Conservation (phyloP, 2,113 vertebrate species). For the Mastomys coucha region DNA sequence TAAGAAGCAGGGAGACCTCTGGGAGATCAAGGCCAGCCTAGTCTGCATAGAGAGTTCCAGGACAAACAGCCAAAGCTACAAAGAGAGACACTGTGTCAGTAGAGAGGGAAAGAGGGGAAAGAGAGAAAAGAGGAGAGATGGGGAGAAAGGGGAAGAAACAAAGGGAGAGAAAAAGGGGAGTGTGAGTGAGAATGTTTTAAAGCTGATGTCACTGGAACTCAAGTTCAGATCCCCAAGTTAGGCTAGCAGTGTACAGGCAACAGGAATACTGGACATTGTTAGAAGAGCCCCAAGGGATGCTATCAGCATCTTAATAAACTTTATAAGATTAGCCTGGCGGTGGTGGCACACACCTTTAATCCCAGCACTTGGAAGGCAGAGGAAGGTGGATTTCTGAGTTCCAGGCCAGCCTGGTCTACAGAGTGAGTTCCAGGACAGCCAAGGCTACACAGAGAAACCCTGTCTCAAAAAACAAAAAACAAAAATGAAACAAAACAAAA, state of each 20-base stretch:
- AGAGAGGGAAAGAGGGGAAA: not conserved
- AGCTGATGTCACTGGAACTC: not conserved
- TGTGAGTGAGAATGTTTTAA: not conserved
- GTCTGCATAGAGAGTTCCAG: not conserved
- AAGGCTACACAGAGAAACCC: too few relatives aligned
- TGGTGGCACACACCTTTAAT: too few relatives aligned
- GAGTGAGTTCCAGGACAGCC: too few relatives aligned
- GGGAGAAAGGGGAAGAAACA: not conserved
- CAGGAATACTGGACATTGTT: not conserved
- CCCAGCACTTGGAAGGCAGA: too few relatives aligned
- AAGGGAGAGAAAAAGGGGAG: not conserved
- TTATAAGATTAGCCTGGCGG: too few relatives aligned
- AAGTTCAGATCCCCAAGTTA: not conserved
- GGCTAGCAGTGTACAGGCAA: not conserved
- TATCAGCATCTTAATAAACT: constrained; percentile 24
- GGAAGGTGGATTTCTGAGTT: too few relatives aligned
- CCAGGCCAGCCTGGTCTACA: too few relatives aligned
- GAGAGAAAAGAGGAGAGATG: not conserved
- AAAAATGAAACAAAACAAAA: too few relatives aligned
- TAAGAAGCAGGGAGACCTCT: not conserved
- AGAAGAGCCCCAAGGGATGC: not conserved
- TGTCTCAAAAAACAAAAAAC: too few relatives aligned
- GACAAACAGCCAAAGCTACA: not conserved
- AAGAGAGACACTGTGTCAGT: not conserved
- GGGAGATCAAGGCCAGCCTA: not conserved